Percentiles rank a stretch among this genome's conserved stretches.
Conservation (phyloP, 2,888 invertebrate genomes). For the Clunio marinus region DNA sequence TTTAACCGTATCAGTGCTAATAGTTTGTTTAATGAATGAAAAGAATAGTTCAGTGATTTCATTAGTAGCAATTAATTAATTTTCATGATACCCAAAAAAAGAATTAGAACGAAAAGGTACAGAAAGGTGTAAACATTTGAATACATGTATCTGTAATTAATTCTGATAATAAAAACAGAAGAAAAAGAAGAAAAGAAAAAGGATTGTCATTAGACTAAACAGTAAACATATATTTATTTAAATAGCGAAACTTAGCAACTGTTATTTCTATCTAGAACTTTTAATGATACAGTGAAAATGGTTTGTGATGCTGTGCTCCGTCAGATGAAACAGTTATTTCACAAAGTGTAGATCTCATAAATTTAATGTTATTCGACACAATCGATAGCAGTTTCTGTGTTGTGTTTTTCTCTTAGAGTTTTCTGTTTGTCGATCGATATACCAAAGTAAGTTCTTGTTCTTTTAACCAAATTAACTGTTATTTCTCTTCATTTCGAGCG, state of each 20-base stretch:
- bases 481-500: not conserved
- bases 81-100: not conserved
- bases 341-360: not conserved
- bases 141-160: too few species aligned
- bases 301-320: slow-evolving; percentile 14
- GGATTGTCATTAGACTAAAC: too few species aligned
- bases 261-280: slow-evolving; percentile 9
- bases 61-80: not conserved
- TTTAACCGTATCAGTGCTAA: not conserved
- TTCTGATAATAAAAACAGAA: too few species aligned
- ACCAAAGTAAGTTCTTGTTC: slow-evolving; percentile 6
- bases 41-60: slow-evolving; percentile 1
- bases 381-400: slow-evolving; percentile 24
- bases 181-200: too few species aligned
- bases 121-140: not conserved
- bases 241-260: slow-evolving; percentile 4
- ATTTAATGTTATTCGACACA: slow-evolving; percentile 2
- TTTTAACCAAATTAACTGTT: not conserved
- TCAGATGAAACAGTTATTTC: slow-evolving; percentile 23
- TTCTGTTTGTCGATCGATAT: not conserved
- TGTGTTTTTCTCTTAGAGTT: not conserved
- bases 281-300: slow-evolving; percentile 11
- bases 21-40: not conserved
- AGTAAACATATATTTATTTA: too few species aligned
- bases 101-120: not conserved